Evolutionary conservation across 2,797 vertebrate species (phyloP).

Genomic region (Pantherophis vulpinus): DNA sequence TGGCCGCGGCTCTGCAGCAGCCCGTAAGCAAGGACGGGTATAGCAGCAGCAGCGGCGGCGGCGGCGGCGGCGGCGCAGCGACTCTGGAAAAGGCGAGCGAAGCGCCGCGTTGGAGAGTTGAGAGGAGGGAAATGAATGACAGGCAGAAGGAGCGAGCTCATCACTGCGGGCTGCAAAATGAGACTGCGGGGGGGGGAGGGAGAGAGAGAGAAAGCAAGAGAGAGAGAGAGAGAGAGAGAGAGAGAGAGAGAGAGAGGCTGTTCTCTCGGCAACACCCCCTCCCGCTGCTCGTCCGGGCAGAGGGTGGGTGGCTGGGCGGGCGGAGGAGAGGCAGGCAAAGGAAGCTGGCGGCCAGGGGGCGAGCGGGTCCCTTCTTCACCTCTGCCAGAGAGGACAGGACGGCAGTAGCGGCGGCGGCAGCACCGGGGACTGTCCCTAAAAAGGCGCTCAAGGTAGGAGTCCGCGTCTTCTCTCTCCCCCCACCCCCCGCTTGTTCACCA

Average conservation of each 20-base stretch:
- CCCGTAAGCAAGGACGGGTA: background rate
- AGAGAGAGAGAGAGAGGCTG: background rate
- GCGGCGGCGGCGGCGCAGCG: background rate
- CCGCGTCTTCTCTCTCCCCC: background rate
- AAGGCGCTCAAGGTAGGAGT: conserved; percentile 7
- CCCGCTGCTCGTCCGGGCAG: conserved; percentile 13
- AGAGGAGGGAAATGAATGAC: background rate
- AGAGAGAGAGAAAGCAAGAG: fast-evolving
- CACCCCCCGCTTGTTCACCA: background rate
- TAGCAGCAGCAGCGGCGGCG: conserved; percentile 3
- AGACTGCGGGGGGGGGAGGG: too few relatives aligned
- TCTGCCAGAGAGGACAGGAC: background rate
- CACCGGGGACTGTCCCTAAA: background rate
- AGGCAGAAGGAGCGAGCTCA: background rate
- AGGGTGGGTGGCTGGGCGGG: background rate
- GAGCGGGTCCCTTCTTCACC: background rate
- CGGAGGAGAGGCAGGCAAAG: background rate
- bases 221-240: too few relatives aligned
- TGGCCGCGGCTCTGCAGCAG: conserved; percentile 28
- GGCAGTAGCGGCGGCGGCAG: background rate
- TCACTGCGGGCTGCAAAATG: conserved; percentile 7
- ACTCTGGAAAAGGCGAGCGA: background rate
- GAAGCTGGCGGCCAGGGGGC: conserved; percentile 7
- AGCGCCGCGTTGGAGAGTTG: background rate
- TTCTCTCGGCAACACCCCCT: background rate